Evolutionary conservation across 2,888 invertebrate genomes (phyloP), one percentile per base, ranked within the genome.

Genomic region (Empis stercorea): DNA sequence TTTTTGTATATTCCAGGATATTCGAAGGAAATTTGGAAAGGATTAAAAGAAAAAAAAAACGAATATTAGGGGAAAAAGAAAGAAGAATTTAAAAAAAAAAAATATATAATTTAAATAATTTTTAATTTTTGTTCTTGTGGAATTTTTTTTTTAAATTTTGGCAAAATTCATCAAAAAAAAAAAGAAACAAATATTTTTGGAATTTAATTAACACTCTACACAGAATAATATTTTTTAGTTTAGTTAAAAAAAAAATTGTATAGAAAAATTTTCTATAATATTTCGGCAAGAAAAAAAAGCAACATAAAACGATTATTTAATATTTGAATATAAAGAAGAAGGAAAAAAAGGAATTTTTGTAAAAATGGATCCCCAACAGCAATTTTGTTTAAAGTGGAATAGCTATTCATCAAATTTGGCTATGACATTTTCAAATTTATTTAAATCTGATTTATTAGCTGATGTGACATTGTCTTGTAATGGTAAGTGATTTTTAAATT

Each of bases 321-420:
- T 14, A n/a, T n/a, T 15, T 14, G 15, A 49, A 47, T 13, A 51
- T 30, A 34, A 46, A 47, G 5, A 30, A 14, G 10, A 14, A 5
- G 2, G 17, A 43, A 37, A 44, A 23, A 34, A 32, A 42, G 30
- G 47, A 9, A n/a, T n/a, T n/a, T 32, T 13, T 13, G 13, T 13
- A 32, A 51, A 81, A 74, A 89, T 89, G 89, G 88, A 88, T 80
- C 83, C 87, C 70, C 88, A 89, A 78, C 91, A 89, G 74, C 89
- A 91, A 76, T 91, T 89, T 76, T 89, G 89, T 78, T 79, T 91
- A 64, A 89, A 91, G 79, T 91, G 91, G 91, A 91, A 89, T 81
- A 89, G 88, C 76, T 91, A 89, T 73, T 89, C 89, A 70, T 87
- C 85, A 65, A 91, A 91, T 76, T 77, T 91, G 73, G 88, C 89